A percentile compares a stretch with the other conserved stretches of the same genome.
Conservation (phyloP, 1,140 invertebrate species). For the Psix sp. region DNA sequence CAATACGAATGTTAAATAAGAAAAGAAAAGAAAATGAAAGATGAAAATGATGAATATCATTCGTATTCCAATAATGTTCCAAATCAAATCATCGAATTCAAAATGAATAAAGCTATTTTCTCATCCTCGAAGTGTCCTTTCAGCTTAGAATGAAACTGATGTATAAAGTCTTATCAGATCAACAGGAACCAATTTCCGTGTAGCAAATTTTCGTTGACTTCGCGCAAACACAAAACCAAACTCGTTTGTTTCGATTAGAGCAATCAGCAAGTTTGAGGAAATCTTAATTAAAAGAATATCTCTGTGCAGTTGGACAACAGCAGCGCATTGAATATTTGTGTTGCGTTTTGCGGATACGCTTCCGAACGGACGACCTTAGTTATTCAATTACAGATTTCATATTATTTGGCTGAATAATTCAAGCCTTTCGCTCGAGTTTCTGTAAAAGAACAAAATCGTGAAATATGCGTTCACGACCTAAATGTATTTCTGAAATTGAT, state of each 20-base stretch:
- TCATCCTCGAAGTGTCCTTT: background rate
- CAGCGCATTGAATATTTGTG: background rate
- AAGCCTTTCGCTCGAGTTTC: conserved; percentile 16
- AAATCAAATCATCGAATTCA: conserved; percentile 11
- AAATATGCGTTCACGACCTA: conserved; percentile 39
- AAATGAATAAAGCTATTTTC: background rate
- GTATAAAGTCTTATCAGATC: too few species aligned
- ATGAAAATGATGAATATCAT: conserved; percentile 16
- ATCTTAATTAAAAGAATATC: conserved; percentile 27
- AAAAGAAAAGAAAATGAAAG: conserved; percentile 5
- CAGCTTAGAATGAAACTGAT: too few species aligned
- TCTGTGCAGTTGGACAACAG: background rate
- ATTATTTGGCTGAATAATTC: conserved; percentile 45
- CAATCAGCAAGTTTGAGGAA: conserved; percentile 6
- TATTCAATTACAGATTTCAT: conserved; percentile 45
- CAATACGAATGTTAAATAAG: conserved; percentile 15
- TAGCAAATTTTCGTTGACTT: too few species aligned
- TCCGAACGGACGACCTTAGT: conserved; percentile 7
- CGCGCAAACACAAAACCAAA: too few species aligned
- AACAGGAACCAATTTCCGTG: too few species aligned
- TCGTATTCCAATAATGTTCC: conserved; percentile 17
- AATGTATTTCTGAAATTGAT: conserved; percentile 45
- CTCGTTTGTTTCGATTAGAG: background rate
- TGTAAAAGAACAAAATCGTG: conserved; percentile 33
- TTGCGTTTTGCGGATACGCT: too few species aligned